Base-by-base conservation (phyloP, 2,888 invertebrate genomes). In the Caenorhabditis angaria region DNA sequence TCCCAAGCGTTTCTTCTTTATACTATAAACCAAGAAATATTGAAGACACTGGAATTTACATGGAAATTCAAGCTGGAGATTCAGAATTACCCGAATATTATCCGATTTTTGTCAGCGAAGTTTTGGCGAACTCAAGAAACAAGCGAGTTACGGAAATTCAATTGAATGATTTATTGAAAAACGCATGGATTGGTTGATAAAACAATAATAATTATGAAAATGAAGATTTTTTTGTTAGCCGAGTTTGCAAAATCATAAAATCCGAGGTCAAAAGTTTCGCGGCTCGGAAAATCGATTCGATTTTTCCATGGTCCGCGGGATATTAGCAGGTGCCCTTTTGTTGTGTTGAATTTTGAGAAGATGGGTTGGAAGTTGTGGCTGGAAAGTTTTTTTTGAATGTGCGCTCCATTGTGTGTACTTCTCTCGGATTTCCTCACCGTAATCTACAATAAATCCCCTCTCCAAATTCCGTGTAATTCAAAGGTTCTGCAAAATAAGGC, bases 101-200 rank as follows among this genome's bases (percentile, higher is more conserved):
- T 14, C 8, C 6, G 18, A 10, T 41, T 41, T 41, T 41, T 18
- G 18, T 12, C 41, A 41, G 41, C 5, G 18, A 2, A 12, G 18
- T 18, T 3, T 14, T 12, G 14, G 18, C 41, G 41, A 41, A 41
- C 18, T 41, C 6, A 18, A 12, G 41, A 14, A 18, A 18, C 28
- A 70, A 65, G 29, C 29, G 65, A 62, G 70, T 70, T 32, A 70
- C 70, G 5, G 70, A 65, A 32, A 65, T 65, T 60, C 70, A 70
- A 50, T 61, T 70, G 12, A 70, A 70, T 41, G 62, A 62, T 57
- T 29, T 70, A 28, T 65, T 70, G 70, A 65, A 65, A 58, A 70
- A 70, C 22, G 65, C 70, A 4, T 70, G 70, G 70, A 58, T 70
- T 14, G 70, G 70, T 50, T 57, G 61, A 28, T 57, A 62, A 61